A percentile compares a stretch with the other conserved stretches of the same genome.
These are phyloP conservation scores for Halotydeus destructor DNA, from an alignment of 1,140 invertebrate genomes.

Conservation along the genomic window DNA sequence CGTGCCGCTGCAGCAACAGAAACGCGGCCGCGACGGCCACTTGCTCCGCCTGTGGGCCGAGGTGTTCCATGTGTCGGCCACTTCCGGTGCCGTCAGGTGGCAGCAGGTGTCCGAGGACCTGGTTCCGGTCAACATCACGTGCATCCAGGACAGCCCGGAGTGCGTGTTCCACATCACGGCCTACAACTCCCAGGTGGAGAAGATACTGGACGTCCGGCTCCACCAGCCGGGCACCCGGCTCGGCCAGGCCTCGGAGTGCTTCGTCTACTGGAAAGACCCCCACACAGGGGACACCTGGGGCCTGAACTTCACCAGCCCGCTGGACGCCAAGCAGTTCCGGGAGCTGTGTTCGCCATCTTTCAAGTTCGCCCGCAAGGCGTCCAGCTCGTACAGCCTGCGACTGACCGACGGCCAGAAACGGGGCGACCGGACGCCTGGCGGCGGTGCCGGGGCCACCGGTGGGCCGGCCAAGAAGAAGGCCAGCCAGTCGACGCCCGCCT, in stretches of 20 bases:
- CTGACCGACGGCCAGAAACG: not conserved
- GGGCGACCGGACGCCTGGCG: not conserved
- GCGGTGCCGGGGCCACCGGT: conserved; percentile 3
- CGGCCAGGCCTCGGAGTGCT: conserved; percentile 90
- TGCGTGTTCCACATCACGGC: conserved; percentile 94
- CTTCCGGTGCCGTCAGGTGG: conserved; percentile 65
- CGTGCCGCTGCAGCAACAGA: conserved; percentile 1
- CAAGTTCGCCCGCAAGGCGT: conserved; percentile 89
- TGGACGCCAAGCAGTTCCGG: conserved; percentile 86
- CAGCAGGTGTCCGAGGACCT: conserved; percentile 91
- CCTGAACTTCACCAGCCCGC: conserved; percentile 85
- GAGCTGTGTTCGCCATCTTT: conserved; percentile 91
- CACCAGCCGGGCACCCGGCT: conserved; percentile 87
- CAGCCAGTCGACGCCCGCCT: conserved; percentile 11
- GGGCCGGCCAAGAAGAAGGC: not conserved
- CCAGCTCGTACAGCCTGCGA: conserved; percentile 69
- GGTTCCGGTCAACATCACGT: conserved; percentile 90
- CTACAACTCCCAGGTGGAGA: conserved; percentile 93
- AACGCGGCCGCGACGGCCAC: conserved; percentile 5
- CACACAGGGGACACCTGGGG: conserved; percentile 88
- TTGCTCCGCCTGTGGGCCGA: conserved; percentile 65
- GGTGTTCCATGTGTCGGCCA: conserved; percentile 83
- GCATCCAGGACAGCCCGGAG: conserved; percentile 82
- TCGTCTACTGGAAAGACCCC: conserved; percentile 86
- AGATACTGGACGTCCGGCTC: conserved; percentile 87